Percentiles rank a stretch among this genome's conserved stretches.
phyloP scores from a whole-genome alignment of 2,797 vertebrate species.

The Cebuella pygmaea region DNA sequence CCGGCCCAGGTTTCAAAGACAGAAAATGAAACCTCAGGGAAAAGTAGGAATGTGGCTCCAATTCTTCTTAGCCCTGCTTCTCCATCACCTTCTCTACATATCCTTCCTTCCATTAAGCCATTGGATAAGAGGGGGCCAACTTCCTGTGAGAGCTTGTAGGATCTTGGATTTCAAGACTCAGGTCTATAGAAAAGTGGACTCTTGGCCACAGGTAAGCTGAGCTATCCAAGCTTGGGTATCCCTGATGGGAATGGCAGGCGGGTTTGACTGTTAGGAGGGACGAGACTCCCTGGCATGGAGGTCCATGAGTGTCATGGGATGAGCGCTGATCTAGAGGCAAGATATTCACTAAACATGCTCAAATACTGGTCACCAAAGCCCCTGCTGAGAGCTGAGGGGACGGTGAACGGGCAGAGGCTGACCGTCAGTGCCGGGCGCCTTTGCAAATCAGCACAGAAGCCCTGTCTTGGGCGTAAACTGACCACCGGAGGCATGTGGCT shows the following conservation, averaged over 20 bases:
- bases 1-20: background rate
- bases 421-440: background rate
- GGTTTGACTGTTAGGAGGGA: background rate
- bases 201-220: background rate
- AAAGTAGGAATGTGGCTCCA: background rate
- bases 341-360: background rate
- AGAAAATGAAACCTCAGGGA: background rate
- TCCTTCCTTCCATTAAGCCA: background rate
- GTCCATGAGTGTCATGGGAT: accelerated
- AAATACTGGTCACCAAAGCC: background rate
- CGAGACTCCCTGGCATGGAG: background rate
- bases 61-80: background rate
- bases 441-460: background rate
- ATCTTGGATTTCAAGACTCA: background rate
- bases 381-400: background rate
- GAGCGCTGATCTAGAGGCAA: background rate
- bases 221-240: background rate
- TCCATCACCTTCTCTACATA: background rate
- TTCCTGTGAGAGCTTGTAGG: background rate
- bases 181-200: background rate
- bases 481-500: background rate
- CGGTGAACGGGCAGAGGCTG: background rate
- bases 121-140: background rate
- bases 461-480: background rate
- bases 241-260: background rate